Conservation (phyloP, 2,888 invertebrate genomes). For the Empis stercorea region DNA sequence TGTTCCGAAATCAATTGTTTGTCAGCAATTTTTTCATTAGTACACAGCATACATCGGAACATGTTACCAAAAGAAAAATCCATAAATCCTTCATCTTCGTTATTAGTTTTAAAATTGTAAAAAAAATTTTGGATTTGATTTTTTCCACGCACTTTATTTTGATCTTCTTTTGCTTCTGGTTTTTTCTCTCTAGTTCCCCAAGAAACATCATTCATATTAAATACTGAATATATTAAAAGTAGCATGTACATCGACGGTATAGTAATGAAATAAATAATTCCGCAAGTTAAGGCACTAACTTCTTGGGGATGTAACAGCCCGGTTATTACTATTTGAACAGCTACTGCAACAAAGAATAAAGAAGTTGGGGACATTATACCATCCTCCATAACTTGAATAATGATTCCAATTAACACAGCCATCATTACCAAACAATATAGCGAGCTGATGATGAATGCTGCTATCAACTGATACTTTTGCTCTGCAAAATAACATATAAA, state of each 20-base stretch:
- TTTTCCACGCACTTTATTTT: too few species aligned
- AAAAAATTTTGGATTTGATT: conserved; percentile 15
- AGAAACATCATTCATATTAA: conserved; percentile 83
- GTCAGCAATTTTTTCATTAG: conserved; percentile 35
- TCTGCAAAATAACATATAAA: conserved; percentile 49
- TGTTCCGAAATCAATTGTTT: conserved; percentile 32
- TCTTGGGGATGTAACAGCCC: conserved; percentile 70
- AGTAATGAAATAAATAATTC: conserved; percentile 74
- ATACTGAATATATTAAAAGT: conserved; percentile 79
- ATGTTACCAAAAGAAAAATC: conserved; percentile 42
- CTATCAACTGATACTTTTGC: conserved; percentile 47
- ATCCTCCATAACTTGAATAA: conserved; percentile 63
- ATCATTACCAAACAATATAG: conserved; percentile 76
- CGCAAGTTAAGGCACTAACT: conserved; percentile 57
- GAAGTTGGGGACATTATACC: conserved; percentile 72
- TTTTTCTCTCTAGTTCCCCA: conserved; percentile 87
- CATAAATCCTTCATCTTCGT: conserved; percentile 38
- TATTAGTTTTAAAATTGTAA: conserved; percentile 21
- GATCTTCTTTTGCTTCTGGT: conserved; percentile 11
- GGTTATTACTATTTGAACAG: conserved; percentile 51
- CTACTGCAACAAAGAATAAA: conserved; percentile 66
- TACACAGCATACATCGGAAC: conserved; percentile 42
- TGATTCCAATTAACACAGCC: conserved; percentile 69
- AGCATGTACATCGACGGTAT: conserved; percentile 93
- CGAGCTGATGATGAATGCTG: conserved; percentile 64